Conservation (phyloP, 2,113 vertebrate species). For the Notechis scutatus region DNA sequence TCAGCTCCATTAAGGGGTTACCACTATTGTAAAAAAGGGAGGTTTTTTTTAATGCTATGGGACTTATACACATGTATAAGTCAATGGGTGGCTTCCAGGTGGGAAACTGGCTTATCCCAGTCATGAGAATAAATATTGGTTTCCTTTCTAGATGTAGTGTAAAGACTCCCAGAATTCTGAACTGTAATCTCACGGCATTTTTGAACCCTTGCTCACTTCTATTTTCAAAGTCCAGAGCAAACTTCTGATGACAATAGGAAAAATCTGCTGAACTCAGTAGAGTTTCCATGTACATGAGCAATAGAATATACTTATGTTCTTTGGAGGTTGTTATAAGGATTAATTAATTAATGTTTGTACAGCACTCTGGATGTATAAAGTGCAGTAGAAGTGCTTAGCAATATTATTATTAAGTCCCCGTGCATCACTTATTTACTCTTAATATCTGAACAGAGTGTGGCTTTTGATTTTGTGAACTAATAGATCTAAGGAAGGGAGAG, state of each 20-base stretch:
- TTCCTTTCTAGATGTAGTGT: background rate
- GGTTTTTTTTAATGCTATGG: background rate
- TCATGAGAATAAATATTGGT: background rate
- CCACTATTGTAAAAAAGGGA: background rate
- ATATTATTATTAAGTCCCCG: slow-evolving; percentile 25
- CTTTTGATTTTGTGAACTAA: slow-evolving; percentile 31
- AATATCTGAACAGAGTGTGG: background rate
- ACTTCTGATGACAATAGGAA: background rate
- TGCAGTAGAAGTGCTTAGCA: slow-evolving; percentile 28
- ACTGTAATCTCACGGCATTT: slow-evolving; percentile 3
- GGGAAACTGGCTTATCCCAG: background rate
- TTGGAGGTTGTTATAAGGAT: slow-evolving; percentile 25
- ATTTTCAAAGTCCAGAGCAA: background rate
- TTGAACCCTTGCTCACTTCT: background rate
- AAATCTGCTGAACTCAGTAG: slow-evolving; percentile 11
- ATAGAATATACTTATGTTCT: slow-evolving; percentile 26
- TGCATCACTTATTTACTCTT: slow-evolving; percentile 23
- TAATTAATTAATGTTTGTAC: slow-evolving; percentile 46
- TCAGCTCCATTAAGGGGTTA: background rate
- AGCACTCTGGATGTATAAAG: slow-evolving; percentile 36
- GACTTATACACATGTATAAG: background rate
- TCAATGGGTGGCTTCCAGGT: background rate
- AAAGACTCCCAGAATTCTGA: slow-evolving; percentile 19
- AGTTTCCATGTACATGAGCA: background rate
- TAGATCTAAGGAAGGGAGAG: slow-evolving; percentile 23